Conservation (phyloP, 2,888 invertebrate genomes). For the Oligia strigilis region DNA sequence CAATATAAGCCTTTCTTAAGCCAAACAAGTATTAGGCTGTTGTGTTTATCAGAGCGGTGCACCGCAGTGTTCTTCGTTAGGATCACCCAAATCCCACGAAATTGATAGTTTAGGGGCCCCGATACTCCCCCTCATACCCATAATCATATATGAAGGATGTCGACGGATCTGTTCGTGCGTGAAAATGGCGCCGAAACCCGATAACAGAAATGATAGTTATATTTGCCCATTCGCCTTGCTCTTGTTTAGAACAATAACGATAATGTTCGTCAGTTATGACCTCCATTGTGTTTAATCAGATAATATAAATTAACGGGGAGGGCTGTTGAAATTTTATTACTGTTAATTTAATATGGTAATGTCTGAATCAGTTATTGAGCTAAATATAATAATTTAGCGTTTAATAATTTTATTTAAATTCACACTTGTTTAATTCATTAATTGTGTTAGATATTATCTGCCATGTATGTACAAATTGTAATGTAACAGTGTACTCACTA, state of each 20-base stretch:
- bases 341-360: slow-evolving; percentile 32
- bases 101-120: slow-evolving; percentile 57
- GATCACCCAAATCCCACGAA: slow-evolving; percentile 47
- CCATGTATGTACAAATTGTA: too few species aligned
- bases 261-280: slow-evolving; percentile 46
- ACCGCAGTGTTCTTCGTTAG: slow-evolving; percentile 35
- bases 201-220: slow-evolving; percentile 51
- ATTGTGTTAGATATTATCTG: too few species aligned
- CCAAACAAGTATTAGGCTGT: slow-evolving; percentile 43
- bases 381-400: slow-evolving; percentile 1
- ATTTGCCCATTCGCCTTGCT: slow-evolving; percentile 32
- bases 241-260: slow-evolving; percentile 44
- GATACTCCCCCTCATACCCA: slow-evolving; percentile 31
- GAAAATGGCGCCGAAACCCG: slow-evolving; percentile 33
- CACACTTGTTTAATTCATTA: too few species aligned
- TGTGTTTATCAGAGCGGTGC: slow-evolving; percentile 61
- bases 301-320: slow-evolving; percentile 12
- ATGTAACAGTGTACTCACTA: too few species aligned
- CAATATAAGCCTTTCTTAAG: slow-evolving; percentile 47
- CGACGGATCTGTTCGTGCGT: slow-evolving; percentile 52
- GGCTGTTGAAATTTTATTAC: slow-evolving; percentile 34
- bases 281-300: slow-evolving; percentile 30
- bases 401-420: too few species aligned
- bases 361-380: slow-evolving; percentile 12
- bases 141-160: slow-evolving; percentile 59